Conservation (phyloP, 2,888 invertebrate species). For the Papilio gigon region DNA sequence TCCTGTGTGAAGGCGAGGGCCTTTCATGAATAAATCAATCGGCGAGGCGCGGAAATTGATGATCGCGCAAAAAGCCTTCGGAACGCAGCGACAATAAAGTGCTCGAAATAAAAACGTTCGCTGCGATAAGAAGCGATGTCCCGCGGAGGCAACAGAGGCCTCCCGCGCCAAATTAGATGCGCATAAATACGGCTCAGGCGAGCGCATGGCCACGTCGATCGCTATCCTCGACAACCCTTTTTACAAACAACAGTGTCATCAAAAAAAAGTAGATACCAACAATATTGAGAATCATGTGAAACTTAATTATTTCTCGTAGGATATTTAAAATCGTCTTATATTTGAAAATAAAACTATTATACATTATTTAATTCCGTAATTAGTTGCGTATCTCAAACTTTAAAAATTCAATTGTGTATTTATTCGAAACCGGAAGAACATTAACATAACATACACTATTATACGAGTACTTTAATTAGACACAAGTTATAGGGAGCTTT, state of each 20-base stretch:
- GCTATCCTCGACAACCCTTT: conserved; percentile 45
- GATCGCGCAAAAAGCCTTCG: conserved; percentile 74
- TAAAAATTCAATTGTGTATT: neutral
- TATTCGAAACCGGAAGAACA: conserved; percentile 15
- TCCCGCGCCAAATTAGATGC: conserved; percentile 74
- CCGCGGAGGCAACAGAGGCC: conserved; percentile 59
- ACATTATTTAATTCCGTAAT: conserved; percentile 18
- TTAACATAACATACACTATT: conserved; percentile 28
- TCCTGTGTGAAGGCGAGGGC: conserved; percentile 76
- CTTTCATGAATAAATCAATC: conserved; percentile 82
- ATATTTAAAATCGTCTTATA: neutral
- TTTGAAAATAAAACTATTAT: neutral
- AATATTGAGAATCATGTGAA: conserved; percentile 19
- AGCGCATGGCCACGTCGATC: conserved; percentile 45
- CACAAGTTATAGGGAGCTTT: neutral
- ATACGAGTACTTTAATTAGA: conserved; percentile 26
- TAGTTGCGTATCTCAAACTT: neutral
- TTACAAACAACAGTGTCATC: conserved; percentile 39
- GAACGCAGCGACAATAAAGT: conserved; percentile 78
- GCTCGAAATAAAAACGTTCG: conserved; percentile 74
- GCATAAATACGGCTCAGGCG: conserved; percentile 69
- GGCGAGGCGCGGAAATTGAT: conserved; percentile 81
- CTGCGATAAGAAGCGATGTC: conserved; percentile 66
- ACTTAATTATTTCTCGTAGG: neutral
- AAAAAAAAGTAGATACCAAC: conserved; percentile 24